Evolutionary conservation across 1,140 invertebrate species (phyloP), one percentile per base, ranked within the genome.

Genomic region (Pseudomyrmex sp.): DNA sequence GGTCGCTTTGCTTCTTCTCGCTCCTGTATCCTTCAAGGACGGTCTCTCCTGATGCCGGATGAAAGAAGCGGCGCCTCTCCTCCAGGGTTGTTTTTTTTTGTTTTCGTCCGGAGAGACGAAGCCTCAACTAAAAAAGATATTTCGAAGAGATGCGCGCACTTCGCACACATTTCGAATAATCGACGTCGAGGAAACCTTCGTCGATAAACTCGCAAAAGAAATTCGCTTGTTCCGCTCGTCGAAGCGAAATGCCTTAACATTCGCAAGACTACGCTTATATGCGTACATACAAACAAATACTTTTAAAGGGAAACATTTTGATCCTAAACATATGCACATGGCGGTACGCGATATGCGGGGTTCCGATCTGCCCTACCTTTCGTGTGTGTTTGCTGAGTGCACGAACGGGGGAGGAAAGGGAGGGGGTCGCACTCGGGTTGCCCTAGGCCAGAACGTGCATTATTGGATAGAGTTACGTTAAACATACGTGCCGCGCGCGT

Each of bases 381-480:
- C 83, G 66, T 48, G 50, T 23, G 84, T 91, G 89, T 92, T 93
- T 91, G 85, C 88, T 82, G 68, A 87, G 85, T 88, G 79, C 84
- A 52, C 35, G 88, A 82, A 87, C 74, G 82, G 52, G 65, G 85
- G 77, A 1, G 7, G 35, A 35, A 7, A 35, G 5, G 88, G 18
- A n/a, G 18, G 72, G 79, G 20, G 2, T 5, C 44, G 62, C 75
- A 66, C 70, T 82, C 75, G 73, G 35, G 65, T 89, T 82, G 93
- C 94, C 93, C 83, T 90, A 91, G 93, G 94, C 93, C 87, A 94
- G 88, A 90, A 92, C 90, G 88, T 93, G 92, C 94, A 94, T 94
- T 94, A 94, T 93, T 92, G 93, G 93, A 90, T 94, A 90, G 93
- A 93, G 92, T 94, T 94, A 94, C 94, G 89, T 90, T 92, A 94